Evolutionary conservation across 2,113 vertebrate genomes (phyloP).

Genomic region (Barbus barbus): DNA sequence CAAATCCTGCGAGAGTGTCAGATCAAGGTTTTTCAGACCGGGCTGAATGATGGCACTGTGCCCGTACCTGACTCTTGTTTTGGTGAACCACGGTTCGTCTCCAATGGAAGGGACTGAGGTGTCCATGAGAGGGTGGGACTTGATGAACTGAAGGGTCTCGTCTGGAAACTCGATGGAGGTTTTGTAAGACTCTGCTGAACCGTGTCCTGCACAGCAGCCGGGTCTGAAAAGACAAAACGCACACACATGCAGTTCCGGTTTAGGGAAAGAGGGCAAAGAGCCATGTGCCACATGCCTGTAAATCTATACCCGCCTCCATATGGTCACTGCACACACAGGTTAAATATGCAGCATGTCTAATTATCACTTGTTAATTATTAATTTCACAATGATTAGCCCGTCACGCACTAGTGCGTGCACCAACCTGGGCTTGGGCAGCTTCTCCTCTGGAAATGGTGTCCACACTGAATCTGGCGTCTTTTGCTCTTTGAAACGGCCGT

Average conservation of each 20-base stretch:
- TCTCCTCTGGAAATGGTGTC: constrained; percentile 95
- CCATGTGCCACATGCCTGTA: constrained; percentile 56
- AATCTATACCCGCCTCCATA: constrained; percentile 56
- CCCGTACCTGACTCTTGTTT: constrained; percentile 92
- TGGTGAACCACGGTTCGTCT: constrained; percentile 98
- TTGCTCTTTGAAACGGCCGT: constrained; percentile 95
- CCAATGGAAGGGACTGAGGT: constrained; percentile 87
- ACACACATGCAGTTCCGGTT: constrained; percentile 44
- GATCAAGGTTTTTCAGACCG: background rate
- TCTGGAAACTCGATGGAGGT: constrained; percentile 96
- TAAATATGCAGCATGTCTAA: constrained; percentile 73
- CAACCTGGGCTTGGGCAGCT: constrained; percentile 94
- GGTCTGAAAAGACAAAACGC: constrained; percentile 79
- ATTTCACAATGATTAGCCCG: constrained; percentile 47
- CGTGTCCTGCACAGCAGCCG: constrained; percentile 92
- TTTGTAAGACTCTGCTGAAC: constrained; percentile 87
- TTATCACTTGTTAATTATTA: constrained; percentile 73
- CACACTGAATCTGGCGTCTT: constrained; percentile 96
- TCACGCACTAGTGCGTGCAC: constrained; percentile 20
- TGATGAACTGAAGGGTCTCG: constrained; percentile 95
- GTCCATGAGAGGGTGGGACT: constrained; percentile 97
- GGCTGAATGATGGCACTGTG: constrained; percentile 2
- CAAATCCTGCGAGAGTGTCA: background rate
- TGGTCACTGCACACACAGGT: constrained; percentile 47
- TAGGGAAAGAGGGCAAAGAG: constrained; percentile 69